Base-by-base conservation (phyloP, 92 coral and sea anemone genomes). In the Anthopleura xanthogrammica region DNA sequence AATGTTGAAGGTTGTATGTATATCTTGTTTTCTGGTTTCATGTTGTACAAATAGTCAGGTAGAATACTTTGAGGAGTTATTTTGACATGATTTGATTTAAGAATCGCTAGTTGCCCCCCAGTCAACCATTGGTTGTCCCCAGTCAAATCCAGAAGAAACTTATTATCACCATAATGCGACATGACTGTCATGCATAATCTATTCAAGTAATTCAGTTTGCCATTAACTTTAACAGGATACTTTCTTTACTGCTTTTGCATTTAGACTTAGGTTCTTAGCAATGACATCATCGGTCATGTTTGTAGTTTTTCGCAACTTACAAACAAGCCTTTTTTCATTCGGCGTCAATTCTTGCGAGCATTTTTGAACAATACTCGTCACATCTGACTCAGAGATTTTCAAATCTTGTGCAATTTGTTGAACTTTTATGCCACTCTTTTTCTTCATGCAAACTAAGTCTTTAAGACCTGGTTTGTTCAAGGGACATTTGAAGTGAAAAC, bases 261-360 rank as follows among this genome's bases (percentile, higher is more conserved):
- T 36, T 36, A 75, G 56, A 56, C 19, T 50, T 0, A 75, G 6
- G 1, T 8, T 75, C 19, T 42, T 3, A 9, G 78, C 78, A 12
- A 75, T 75, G n/a, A 40, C 23, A 2, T 75, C 41, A n/a, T 75
- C 57, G 2, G 78, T 40, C 36, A 13, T 16, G 50, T 73, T 12
- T 12, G 52, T 40, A 7, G 46, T 7, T 7, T 13, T 16, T 75
- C 24, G 16, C 23, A 75, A 16, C 42, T 3, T 16, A 42, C 78
- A 75, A 42, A 75, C 57, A 19, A 50, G 4, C 54, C 8, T 75
- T 22, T 41, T 75, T 19, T 75, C 55, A 3, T 20, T 50, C 42
- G 78, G 78, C 12, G 78, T 75, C 16, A 75, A 75, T 17, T 50
- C 57, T 42, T 43, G n/a, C 9, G 78, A n/a, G 19, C 78, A 75